Percentiles rank a stretch among this genome's conserved stretches.
phyloP scores from a whole-genome alignment of 2,797 vertebrate genomes.

The Macroramphosus scolopax region DNA sequence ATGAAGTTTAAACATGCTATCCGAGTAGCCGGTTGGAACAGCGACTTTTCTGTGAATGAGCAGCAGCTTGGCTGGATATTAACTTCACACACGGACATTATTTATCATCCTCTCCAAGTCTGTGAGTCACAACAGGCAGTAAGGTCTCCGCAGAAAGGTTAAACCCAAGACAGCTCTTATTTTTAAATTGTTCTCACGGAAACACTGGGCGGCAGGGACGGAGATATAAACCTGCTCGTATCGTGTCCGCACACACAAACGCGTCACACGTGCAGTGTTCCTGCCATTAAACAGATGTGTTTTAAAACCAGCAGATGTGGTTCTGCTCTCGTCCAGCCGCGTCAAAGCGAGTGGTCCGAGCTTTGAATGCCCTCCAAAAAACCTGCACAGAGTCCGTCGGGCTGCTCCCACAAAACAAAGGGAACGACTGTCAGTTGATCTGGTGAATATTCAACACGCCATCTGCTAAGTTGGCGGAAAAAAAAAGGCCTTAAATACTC shows the following conservation, averaged over 20 bases:
- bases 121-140: constrained; percentile 46
- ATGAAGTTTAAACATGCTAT: constrained; percentile 50
- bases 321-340: constrained; percentile 43
- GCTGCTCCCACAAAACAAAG: constrained; percentile 52
- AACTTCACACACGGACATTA: constrained; percentile 49
- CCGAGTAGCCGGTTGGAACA: constrained; percentile 45
- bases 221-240: constrained; percentile 2
- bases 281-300: constrained; percentile 44
- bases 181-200: constrained; percentile 19
- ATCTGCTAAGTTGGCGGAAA: no score
- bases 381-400: constrained; percentile 33
- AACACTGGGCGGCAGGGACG: background rate
- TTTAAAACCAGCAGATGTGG: constrained; percentile 36
- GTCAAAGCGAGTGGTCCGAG: constrained; percentile 43
- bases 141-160: constrained; percentile 17
- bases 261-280: constrained; percentile 14
- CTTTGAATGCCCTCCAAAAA: constrained; percentile 43
- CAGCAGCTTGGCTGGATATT: no score
- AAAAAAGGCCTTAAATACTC: no score
- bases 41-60: constrained; percentile 62
- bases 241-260: constrained; percentile 19
- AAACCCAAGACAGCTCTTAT: constrained; percentile 20
- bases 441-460: no score
- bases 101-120: constrained; percentile 35
- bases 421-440: no score